Evolutionary conservation across 2,888 invertebrate species (phyloP), one percentile per base, ranked within the genome.

Genomic region (Tanytarsus gracilentus): DNA sequence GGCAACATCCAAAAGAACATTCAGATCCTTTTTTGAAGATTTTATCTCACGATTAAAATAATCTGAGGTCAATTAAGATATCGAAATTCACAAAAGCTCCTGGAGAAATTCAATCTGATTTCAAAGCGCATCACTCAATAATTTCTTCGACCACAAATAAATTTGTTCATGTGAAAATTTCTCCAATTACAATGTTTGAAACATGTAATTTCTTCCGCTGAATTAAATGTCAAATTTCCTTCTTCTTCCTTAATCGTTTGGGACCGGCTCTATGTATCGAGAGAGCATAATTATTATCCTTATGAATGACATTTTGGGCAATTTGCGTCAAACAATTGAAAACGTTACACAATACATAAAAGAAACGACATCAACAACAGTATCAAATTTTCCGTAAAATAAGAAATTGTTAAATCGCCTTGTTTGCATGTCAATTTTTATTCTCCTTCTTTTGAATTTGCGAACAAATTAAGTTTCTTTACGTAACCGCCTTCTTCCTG

Each of bases 281-380:
- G 18, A 51, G 14, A n/a, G 30, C 18, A 14, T 48, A 56, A 56
- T 56, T 53, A 44, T 44, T 9, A 44, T 44, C 16, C 11, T n/a
- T n/a, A 36, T 8, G 53, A 23, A 55, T 55, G 44, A 44, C n/a
- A 8, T 56, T 58, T 58, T 9, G n/a, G 48, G 58, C 58, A 58
- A 48, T 58, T 58, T 58, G 48, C 30, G 30, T 16, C 58, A 58
- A 58, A 58, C 58, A 58, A 58, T 58, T 27, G 30, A 49, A 18
- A 36, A 14, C 44, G 44, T n/a, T n/a, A n/a, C n/a, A n/a, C n/a
- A n/a, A n/a, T n/a, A 21, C 11, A 3, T 1, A 25, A 44, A 18
- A 44, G 44, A 44, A 18, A 23, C 21, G 23, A 16, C 23, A 48
- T 27, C 39, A 58, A 58, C 48, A 48, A 40, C 58, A 58, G 58